Evolutionary conservation across 2,113 vertebrate species (phyloP).

Genomic region (Pterocles burchelli): DNA sequence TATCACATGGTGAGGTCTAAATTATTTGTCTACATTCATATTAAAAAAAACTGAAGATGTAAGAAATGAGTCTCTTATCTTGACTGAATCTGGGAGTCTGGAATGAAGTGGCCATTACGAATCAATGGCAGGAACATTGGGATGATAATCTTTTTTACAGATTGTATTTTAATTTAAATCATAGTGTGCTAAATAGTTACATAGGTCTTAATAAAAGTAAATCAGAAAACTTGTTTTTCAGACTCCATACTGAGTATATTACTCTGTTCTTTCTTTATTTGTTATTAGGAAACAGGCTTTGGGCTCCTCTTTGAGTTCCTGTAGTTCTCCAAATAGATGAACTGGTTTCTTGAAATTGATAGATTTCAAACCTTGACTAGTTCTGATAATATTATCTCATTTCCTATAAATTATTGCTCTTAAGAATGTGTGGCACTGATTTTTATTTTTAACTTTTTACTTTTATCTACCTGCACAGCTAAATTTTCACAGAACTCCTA

Average conservation of each 20-base stretch:
- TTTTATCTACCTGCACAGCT: neutral
- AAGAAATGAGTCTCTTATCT: neutral
- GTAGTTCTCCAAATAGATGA: neutral
- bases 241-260: neutral
- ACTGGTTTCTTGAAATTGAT: neutral
- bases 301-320: neutral
- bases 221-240: neutral
- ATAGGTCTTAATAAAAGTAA: neutral
- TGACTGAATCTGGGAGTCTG: neutral
- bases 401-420: neutral
- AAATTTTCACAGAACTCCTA: neutral
- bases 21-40: neutral
- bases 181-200: neutral
- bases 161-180: slow-evolving; percentile 7
- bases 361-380: neutral
- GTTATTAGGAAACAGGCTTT: neutral
- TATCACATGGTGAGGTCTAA: neutral
- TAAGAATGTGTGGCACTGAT: neutral
- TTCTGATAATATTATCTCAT: neutral
- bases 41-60: neutral
- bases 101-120: slow-evolving; percentile 2
- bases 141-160: slow-evolving; percentile 12
- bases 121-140: neutral
- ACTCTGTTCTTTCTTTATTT: neutral
- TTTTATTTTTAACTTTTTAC: neutral